Evolutionary conservation across 2,888 invertebrate genomes (phyloP).

Genomic region (Eristalinus sepulchralis): DNA sequence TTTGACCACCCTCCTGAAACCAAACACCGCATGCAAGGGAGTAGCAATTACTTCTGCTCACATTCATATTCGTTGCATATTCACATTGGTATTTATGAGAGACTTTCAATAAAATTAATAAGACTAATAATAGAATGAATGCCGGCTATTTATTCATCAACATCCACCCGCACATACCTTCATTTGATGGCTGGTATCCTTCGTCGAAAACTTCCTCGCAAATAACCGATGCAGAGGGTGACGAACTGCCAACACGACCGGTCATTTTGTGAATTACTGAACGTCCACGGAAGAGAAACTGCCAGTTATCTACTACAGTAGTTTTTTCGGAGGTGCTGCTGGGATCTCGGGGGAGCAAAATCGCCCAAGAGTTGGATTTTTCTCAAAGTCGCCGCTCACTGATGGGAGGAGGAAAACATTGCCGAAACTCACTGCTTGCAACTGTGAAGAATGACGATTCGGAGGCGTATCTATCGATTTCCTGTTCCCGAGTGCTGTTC

Average conservation of each 20-base stretch:
- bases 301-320: neutral
- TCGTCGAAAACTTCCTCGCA: constrained; percentile 94
- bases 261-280: constrained; percentile 48
- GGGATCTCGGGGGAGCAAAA: constrained; percentile 9
- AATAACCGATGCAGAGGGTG: constrained; percentile 82
- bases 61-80: constrained; percentile 32
- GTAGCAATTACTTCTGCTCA: neutral
- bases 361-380: neutral
- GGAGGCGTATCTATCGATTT: constrained; percentile 34
- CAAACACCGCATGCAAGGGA: constrained; percentile 4
- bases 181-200: constrained; percentile 90
- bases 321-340: neutral
- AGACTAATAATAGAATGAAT: constrained; percentile 5
- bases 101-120: constrained; percentile 6
- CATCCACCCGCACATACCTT: constrained; percentile 84
- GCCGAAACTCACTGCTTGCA: neutral
- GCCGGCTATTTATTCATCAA: constrained; percentile 21
- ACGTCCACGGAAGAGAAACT: constrained; percentile 1
- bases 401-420: constrained; percentile 10
- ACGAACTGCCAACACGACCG: constrained; percentile 75
- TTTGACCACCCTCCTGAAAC: constrained; percentile 13
- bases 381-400: neutral
- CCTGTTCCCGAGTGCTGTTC: constrained; percentile 8
- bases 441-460: constrained; percentile 1
- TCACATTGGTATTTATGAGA: constrained; percentile 15